phyloP scores from a whole-genome alignment of 2,888 invertebrate genomes.

The Abrostola tripartita region DNA sequence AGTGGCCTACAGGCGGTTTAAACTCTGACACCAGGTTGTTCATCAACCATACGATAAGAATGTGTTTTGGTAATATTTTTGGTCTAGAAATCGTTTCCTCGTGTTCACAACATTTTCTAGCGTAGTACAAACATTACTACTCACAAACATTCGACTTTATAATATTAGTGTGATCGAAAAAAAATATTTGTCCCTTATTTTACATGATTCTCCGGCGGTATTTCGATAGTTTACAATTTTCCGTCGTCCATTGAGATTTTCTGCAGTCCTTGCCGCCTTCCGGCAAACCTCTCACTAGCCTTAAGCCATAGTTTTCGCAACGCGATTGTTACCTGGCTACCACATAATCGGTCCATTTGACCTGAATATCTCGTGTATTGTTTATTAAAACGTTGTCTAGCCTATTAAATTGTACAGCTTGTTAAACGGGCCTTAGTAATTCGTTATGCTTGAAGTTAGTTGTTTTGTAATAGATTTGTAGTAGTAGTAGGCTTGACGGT shows the following conservation, averaged over 20 bases:
- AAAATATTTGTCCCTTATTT: too few species aligned
- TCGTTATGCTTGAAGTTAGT: neutral
- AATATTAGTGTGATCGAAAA: too few species aligned
- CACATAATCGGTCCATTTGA: slow-evolving; percentile 53
- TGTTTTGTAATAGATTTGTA: neutral
- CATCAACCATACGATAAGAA: too few species aligned
- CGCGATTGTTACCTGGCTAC: slow-evolving; percentile 57
- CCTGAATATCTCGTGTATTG: slow-evolving; percentile 54
- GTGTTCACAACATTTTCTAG: too few species aligned
- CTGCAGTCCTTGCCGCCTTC: slow-evolving; percentile 55
- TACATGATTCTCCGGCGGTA: too few species aligned
- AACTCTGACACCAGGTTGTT: too few species aligned
- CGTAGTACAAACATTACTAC: too few species aligned
- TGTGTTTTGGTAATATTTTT: too few species aligned
- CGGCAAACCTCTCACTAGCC: slow-evolving; percentile 57
- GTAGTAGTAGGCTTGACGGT: too few species aligned
- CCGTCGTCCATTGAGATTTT: neutral
- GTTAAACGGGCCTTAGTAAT: slow-evolving; percentile 14
- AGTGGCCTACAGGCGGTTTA: too few species aligned
- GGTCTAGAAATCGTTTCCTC: too few species aligned
- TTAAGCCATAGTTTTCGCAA: slow-evolving; percentile 57
- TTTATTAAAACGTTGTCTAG: slow-evolving; percentile 41
- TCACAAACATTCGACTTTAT: too few species aligned
- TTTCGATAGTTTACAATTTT: neutral
- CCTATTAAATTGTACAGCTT: slow-evolving; percentile 14